Conservation (phyloP, 2,888 invertebrate genomes). For the Rhorus exstirpatorius region DNA sequence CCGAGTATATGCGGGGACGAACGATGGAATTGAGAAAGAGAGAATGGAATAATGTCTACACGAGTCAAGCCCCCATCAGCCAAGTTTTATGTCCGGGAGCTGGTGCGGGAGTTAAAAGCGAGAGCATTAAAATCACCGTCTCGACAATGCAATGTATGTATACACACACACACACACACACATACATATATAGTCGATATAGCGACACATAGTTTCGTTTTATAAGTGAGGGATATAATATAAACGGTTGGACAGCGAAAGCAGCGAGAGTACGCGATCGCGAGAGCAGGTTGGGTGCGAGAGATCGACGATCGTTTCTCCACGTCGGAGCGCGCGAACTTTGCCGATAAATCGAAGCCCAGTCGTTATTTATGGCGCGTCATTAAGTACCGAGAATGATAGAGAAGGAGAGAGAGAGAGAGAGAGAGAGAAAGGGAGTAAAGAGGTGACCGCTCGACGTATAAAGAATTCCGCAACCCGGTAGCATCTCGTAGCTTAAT, state of each 20-base stretch:
- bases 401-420: constrained; percentile 46
- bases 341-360: constrained; percentile 78
- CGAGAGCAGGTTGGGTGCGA: constrained; percentile 41
- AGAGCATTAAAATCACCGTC: constrained; percentile 65
- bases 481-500: constrained; percentile 83
- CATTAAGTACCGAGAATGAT: constrained; percentile 75
- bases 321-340: constrained; percentile 69
- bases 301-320: constrained; percentile 68
- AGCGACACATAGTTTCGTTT: constrained; percentile 53
- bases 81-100: constrained; percentile 59
- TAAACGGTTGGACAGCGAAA: constrained; percentile 65
- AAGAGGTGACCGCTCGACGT: constrained; percentile 65
- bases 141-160: constrained; percentile 54
- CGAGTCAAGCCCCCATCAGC: constrained; percentile 23
- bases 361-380: constrained; percentile 82
- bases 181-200: background rate
- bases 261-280: constrained; percentile 19
- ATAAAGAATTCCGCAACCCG: constrained; percentile 77
- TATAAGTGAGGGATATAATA: constrained; percentile 65
- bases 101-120: constrained; percentile 53
- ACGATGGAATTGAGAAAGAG: no score
- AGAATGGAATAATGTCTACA: constrained; percentile 50
- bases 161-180: background rate
- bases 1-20: no score
- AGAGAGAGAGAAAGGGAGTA: constrained; percentile 50